Base-by-base conservation (phyloP, 2,888 invertebrate species). In the Mythimna vitellina region DNA sequence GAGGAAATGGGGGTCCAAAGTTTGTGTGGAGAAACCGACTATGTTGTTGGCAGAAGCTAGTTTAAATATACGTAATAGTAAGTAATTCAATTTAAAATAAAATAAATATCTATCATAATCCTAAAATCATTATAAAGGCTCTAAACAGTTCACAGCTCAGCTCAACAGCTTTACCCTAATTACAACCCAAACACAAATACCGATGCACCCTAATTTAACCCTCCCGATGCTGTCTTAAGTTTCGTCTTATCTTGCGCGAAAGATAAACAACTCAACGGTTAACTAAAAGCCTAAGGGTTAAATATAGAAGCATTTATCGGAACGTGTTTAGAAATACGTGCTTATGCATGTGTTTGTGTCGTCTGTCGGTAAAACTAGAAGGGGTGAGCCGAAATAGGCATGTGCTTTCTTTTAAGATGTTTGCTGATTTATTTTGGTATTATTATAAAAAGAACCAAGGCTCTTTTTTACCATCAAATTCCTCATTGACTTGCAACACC, bases 241-340 rank as follows among this genome's bases (percentile, higher is more conserved):
- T 75, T 70, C 63, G 69, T 82, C 76, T 86, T 85, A 85, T 82
- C 82, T 80, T 51, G 29, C 62, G 73, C 73, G 51, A 73, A 78
- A 85, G 72, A 82, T 84, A 83, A 85, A 85, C 80, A 82, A 84
- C 49, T 86, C 78, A 80, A 73, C 80, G 70, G 65, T 60, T 70
- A 38, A 54, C 80, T 85, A 78, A 85, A 85, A 85, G 86, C 82
- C 74, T 81, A 10, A 20, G 65, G 46, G 56, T 53, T 84, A 82
- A 75, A 80, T 64, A 71, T 85, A 76, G 76, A 78, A 38, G 25
- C 60, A 56, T 80, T 78, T 85, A 85, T 72, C 60, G 68, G 38
- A 46, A 66, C 77, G 49, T 68, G 22, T 65, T 46, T 70, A 67
- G 68, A 49, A 49, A 46, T 32, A 65, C 56, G 60, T 73, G 68